Evolutionary conservation across 2,797 vertebrate species (phyloP).

Genomic region (Tauraco hartlaubi): DNA sequence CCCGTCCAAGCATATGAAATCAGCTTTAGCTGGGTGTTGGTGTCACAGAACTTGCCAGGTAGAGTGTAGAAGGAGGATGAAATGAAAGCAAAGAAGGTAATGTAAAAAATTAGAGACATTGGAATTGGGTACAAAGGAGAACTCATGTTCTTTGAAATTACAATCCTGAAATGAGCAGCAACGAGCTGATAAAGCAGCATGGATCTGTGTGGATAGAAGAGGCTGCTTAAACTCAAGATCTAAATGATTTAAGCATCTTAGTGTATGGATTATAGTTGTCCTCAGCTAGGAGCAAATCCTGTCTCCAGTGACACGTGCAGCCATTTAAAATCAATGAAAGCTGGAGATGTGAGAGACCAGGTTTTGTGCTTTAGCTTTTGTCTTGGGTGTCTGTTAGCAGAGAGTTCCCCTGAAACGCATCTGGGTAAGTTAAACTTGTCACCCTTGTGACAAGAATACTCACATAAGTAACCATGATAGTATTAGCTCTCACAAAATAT

Average conservation of each 20-base stretch:
- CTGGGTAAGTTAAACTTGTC: conserved; percentile 16
- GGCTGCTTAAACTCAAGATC: not conserved
- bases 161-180: not conserved
- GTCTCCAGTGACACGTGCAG: not conserved
- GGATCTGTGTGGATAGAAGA: not conserved
- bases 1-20: not conserved
- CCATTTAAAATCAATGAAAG: not conserved
- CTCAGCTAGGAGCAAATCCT: not conserved
- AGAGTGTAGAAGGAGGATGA: not conserved
- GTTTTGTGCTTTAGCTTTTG: conserved; percentile 14
- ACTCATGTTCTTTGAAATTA: not conserved
- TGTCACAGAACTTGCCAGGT: conserved; percentile 28
- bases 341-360: not conserved
- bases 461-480: not conserved
- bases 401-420: not conserved
- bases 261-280: not conserved
- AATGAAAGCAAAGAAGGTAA: conserved; percentile 36
- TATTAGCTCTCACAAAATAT: conserved; percentile 24
- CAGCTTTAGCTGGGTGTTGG: not conserved
- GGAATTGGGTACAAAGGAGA: conserved; percentile 16
- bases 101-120: not conserved
- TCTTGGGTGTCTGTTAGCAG: not conserved
- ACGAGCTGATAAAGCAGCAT: not conserved
- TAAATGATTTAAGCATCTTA: conserved; percentile 3
- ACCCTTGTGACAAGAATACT: not conserved